phyloP scores from a whole-genome alignment of 92 coral and sea anemone species.

The Meandrina meandrites region DNA sequence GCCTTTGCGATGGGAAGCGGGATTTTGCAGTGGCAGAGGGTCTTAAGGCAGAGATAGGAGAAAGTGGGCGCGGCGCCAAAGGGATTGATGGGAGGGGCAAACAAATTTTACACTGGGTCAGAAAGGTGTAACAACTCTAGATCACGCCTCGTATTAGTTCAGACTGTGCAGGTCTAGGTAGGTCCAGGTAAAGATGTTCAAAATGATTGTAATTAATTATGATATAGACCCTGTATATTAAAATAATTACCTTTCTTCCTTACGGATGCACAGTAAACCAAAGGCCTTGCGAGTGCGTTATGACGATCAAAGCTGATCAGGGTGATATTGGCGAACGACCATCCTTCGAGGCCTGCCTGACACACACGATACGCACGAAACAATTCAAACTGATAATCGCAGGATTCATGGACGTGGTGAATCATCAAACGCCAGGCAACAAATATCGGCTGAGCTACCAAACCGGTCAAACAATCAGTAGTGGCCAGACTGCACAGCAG shows the following conservation, averaged over 20 bases:
- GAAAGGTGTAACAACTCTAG: no score
- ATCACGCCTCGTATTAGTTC: no score
- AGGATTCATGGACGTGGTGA: constrained; percentile 10
- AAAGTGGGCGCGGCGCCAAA: no score
- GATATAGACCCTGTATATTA: no score
- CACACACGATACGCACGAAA: neutral
- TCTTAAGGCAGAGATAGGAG: no score
- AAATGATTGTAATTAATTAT: neutral
- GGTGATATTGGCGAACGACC: neutral
- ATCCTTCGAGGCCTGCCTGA: neutral
- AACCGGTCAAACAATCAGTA: constrained; percentile 16
- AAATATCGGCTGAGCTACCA: constrained; percentile 8
- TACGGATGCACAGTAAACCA: neutral
- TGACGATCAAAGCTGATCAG: neutral
- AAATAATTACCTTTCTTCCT: neutral
- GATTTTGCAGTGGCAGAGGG: no score
- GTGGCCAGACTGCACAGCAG: constrained; percentile 25
- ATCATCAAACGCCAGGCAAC: constrained; percentile 23
- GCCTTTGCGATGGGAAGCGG: no score
- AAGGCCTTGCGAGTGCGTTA: neutral
- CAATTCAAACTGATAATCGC: neutral
- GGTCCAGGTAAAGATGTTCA: no score
- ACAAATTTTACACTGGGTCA: no score
- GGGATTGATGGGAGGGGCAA: no score
- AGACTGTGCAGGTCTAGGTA: no score